phyloP scores from a whole-genome alignment of 2,113 vertebrate species.

The Indicator maculatus region DNA sequence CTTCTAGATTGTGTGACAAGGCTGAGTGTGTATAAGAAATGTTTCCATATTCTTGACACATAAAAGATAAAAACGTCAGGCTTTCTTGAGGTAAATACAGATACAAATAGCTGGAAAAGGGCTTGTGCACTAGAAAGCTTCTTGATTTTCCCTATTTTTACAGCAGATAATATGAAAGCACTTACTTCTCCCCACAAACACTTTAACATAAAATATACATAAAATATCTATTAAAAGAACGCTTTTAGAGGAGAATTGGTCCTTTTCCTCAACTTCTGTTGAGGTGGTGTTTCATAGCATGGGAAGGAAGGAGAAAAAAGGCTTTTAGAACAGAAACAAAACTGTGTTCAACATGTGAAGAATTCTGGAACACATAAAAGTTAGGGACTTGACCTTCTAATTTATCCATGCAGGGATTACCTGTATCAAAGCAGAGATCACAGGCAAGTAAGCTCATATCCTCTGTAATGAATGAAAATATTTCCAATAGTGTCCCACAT shows the following conservation, averaged over 20 bases:
- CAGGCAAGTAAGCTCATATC: slow-evolving; percentile 3
- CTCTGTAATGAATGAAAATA: not conserved
- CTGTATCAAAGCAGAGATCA: slow-evolving; percentile 46
- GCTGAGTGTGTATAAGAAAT: not conserved
- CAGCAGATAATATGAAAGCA: not conserved
- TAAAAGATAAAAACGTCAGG: not conserved
- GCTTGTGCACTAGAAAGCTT: not conserved
- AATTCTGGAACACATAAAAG: slow-evolving; percentile 5
- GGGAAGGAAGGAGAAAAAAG: not conserved
- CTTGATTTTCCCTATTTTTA: not conserved
- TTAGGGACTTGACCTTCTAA: not conserved
- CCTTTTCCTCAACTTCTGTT: not conserved
- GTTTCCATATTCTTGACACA: not conserved
- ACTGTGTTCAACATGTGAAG: not conserved
- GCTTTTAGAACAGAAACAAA: not conserved
- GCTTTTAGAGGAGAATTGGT: not conserved
- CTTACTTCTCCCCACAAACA: not conserved
- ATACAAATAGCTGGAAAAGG: not conserved
- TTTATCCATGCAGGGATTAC: slow-evolving; percentile 17
- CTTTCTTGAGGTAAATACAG: not conserved
- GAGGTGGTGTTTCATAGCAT: not conserved
- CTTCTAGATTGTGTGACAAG: not conserved
- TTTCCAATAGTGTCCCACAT: not conserved
- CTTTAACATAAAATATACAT: not conserved
- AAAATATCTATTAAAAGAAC: not conserved